Evolutionary conservation across 2,113 vertebrate species (phyloP), one percentile per base, ranked within the genome.

Genomic region (Dipodomys spectabilis): DNA sequence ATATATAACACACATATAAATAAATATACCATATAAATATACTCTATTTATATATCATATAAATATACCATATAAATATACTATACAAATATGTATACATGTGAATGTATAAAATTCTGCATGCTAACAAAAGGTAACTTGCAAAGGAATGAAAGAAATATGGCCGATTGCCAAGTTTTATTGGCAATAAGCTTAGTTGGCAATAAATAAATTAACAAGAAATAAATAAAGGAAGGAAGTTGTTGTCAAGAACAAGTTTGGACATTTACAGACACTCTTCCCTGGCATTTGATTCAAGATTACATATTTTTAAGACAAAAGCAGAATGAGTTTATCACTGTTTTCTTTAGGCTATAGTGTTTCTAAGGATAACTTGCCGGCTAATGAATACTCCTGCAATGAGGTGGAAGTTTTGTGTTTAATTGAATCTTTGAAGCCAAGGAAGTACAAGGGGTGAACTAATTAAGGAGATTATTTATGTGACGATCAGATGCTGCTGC

Each of bases 401-500:
- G 88, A 97, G 88, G 68, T 96, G 96, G 91, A 97, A 95, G 75
- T 97, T 97, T 96, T 74, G 32, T 57, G 90, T 97, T 97, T 97
- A 98, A 97, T 97, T 97, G 96, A 96, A 97, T 96, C 90, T 97
- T 97, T 74, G 93, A 97, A 96, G 85, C 69, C 45, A 96, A 91
- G 96, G 79, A 96, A 94, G 88, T 32, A 78, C 75, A 95, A 85
- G 75, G 53, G 87, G 89, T 90, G 68, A 90, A 86, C 88, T 97
- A 89, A 96, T 97, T 98, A 97, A 97, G 97, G 73, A 93, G 94
- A 94, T 97, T 92, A 96, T 97, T 97, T 97, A 96, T 97, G 83
- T 65, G 95, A 91, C 90, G 96, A 68, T 98, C 95, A 97, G 94
- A 93, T 96, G 83, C 94, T 96, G 64, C 22, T 73, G 92, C 72